Percentiles rank a stretch among this genome's conserved stretches.
phyloP scores from a whole-genome alignment of 2,113 vertebrate genomes.

The Perca schrenkii region DNA sequence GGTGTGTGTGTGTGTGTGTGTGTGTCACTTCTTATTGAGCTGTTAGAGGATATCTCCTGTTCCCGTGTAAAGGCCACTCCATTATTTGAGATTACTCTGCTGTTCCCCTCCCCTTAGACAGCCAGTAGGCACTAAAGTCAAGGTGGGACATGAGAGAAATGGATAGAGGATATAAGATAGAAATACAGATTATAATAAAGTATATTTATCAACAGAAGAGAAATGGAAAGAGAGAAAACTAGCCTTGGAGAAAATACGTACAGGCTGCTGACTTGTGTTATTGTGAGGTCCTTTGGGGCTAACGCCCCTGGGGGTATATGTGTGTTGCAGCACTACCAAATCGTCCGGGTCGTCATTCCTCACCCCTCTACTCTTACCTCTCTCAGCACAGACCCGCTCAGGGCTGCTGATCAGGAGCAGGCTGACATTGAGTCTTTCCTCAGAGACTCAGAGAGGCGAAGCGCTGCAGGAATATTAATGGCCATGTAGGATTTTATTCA shows the following conservation, averaged over 20 bases:
- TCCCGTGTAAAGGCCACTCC: constrained; percentile 51
- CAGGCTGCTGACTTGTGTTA: constrained; percentile 24
- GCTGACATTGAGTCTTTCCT: constrained; percentile 44
- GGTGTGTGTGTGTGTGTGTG: constrained; percentile 16
- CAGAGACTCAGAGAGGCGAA: background rate
- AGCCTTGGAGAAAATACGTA: constrained; percentile 19
- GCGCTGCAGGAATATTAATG: constrained; percentile 39
- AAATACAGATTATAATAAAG: background rate
- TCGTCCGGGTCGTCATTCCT: constrained; percentile 28
- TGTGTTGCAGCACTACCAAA: constrained; percentile 18
- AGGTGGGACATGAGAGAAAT: background rate
- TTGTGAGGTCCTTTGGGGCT: constrained; percentile 10
- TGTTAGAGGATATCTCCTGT: constrained; percentile 53
- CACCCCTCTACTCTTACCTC: constrained; percentile 27
- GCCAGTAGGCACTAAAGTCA: constrained; percentile 19
- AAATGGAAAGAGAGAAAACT: constrained; percentile 7
- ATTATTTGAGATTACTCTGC: constrained; percentile 45
- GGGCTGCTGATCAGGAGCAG: constrained; percentile 43
- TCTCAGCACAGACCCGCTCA: constrained; percentile 41
- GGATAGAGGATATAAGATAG: background rate
- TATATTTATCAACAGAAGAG: constrained; percentile 25
- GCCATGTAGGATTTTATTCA: constrained; percentile 14
- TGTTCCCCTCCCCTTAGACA: constrained; percentile 24
- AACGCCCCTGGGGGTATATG: background rate
- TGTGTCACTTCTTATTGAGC: constrained; percentile 42